Evolutionary conservation across 37 sponge, comb jelly and placozoan species (phyloP).

Genomic region (Theonella swinhoei): DNA sequence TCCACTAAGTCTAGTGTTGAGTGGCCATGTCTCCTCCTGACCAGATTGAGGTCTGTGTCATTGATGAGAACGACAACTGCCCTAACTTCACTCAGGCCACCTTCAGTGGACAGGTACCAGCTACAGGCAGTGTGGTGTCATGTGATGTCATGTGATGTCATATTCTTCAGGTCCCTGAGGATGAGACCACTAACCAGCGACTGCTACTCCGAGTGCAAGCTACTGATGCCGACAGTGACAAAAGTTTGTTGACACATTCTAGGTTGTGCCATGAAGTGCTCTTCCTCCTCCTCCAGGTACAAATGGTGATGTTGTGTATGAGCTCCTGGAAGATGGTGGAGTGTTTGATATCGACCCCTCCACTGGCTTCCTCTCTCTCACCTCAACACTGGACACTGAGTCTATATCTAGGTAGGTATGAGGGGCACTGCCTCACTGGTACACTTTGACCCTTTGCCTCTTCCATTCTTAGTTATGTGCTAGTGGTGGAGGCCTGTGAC

Average conservation of each 20-base stretch:
- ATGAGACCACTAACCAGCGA: not conserved
- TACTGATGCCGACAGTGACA: not conserved
- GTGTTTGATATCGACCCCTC: constrained; percentile 27
- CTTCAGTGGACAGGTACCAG: not conserved
- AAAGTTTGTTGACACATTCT: not conserved
- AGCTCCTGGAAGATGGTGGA: constrained; percentile 7
- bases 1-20: not conserved
- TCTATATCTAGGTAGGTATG: not conserved
- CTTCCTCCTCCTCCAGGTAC: not conserved
- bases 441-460: not conserved
- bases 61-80: constrained; percentile 13
- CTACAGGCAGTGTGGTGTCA: not conserved
- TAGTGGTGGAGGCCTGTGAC: constrained; percentile 41
- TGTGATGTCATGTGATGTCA: not conserved
- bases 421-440: not conserved
- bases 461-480: constrained; percentile 7
- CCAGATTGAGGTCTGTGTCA: not conserved
- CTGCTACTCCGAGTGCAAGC: not conserved
- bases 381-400: constrained; percentile 33
- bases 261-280: not conserved
- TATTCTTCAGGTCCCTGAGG: not conserved
- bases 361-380: constrained; percentile 31
- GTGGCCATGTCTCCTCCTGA: too few relatives aligned
- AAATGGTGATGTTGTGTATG: constrained; percentile 26
- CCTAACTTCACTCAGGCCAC: not conserved